Conservation (phyloP, 2,888 invertebrate genomes). For the Artemia sinica region DNA sequence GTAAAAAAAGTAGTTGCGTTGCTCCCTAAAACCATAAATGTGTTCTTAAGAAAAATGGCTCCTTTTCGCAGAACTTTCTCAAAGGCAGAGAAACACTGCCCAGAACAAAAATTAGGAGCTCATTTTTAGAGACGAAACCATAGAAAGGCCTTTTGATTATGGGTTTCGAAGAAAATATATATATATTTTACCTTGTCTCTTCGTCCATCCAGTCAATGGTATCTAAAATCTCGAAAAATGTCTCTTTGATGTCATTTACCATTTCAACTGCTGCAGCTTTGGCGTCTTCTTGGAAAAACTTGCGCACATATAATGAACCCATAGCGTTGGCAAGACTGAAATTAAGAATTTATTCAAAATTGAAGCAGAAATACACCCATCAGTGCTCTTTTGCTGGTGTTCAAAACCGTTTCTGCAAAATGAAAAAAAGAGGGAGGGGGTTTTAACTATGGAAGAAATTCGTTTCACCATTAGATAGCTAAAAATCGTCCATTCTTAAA, state of each 20-base stretch:
- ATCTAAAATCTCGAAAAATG: slow-evolving; percentile 60
- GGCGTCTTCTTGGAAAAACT: slow-evolving; percentile 68
- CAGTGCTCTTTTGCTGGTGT: too few species aligned
- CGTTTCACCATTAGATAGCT: too few species aligned
- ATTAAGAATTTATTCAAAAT: neutral
- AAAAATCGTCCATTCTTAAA: too few species aligned
- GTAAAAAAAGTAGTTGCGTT: too few species aligned
- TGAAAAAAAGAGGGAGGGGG: too few species aligned
- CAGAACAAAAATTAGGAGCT: slow-evolving; percentile 21
- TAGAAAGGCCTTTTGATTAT: neutral
- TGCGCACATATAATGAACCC: slow-evolving; percentile 68
- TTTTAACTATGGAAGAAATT: too few species aligned
- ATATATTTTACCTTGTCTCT: slow-evolving; percentile 40
- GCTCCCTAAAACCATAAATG: too few species aligned
- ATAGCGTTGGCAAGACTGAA: slow-evolving; percentile 33
- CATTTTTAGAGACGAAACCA: neutral
- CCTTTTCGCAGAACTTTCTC: neutral
- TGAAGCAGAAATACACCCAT: too few species aligned
- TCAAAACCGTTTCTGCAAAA: too few species aligned
- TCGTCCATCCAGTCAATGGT: slow-evolving; percentile 83
- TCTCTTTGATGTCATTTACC: slow-evolving; percentile 62
- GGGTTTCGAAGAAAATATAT: neutral
- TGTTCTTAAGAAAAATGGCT: too few species aligned
- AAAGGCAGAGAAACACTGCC: slow-evolving; percentile 18
- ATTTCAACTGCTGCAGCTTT: slow-evolving; percentile 67